Evolutionary conservation across 2,888 invertebrate species (phyloP).

Genomic region (Papilio demoleus): DNA sequence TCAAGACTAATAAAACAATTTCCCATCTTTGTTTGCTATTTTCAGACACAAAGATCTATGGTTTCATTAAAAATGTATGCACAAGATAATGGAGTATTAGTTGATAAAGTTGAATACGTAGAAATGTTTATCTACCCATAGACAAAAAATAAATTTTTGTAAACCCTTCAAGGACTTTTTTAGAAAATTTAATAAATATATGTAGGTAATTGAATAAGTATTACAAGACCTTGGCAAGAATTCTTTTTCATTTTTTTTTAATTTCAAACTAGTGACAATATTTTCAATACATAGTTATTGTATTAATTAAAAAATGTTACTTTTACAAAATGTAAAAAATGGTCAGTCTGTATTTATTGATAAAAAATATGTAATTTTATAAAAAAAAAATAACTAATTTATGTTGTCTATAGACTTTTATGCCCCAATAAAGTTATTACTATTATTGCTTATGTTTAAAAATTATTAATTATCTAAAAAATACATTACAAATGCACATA

Average conservation of each 20-base stretch:
- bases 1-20: neutral
- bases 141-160: neutral
- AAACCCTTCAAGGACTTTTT: neutral
- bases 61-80: neutral
- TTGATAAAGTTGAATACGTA: neutral
- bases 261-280: neutral
- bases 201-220: neutral
- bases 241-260: neutral
- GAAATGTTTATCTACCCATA: neutral
- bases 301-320: conserved; percentile 1
- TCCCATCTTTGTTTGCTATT: neutral
- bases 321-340: conserved; percentile 20
- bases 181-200: neutral
- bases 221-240: conserved; percentile 18
- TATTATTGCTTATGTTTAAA: no score
- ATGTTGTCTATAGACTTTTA: no score
- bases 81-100: neutral
- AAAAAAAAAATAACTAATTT: neutral
- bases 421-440: no score
- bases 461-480: no score
- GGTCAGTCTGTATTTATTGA: neutral
- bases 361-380: neutral
- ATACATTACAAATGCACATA: no score
- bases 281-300: conserved; percentile 2
- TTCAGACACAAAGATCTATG: conserved; percentile 12